These are phyloP conservation scores for Chymomyza amoena DNA, from an alignment of 2,888 invertebrate genomes.

Conservation along the genomic window DNA sequence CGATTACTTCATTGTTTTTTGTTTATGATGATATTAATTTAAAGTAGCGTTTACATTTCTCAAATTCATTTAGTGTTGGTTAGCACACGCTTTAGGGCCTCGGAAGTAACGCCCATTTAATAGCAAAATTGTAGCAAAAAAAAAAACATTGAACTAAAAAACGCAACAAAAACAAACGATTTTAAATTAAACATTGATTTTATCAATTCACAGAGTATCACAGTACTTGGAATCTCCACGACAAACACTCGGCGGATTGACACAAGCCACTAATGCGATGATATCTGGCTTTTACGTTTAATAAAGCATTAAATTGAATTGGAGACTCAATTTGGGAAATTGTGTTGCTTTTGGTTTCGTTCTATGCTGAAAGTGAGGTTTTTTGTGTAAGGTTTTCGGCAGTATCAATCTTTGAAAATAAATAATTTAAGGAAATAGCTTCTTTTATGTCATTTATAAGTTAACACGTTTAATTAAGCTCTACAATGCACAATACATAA, in stretches of 20 bases:
- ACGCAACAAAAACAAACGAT: background rate
- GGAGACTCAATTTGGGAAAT: background rate
- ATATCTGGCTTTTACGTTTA: background rate
- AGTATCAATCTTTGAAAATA: no score
- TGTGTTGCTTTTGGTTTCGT: no score
- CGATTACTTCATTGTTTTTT: background rate
- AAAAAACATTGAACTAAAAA: background rate
- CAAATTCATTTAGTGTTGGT: constrained; percentile 57
- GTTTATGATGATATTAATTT: constrained; percentile 4
- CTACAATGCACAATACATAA: no score
- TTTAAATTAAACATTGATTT: background rate
- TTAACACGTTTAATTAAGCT: no score
- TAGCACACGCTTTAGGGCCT: background rate
- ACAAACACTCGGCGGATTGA: background rate
- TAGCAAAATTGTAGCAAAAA: background rate
- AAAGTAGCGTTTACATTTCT: constrained; percentile 39
- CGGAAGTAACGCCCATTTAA: background rate
- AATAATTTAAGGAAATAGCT: no score
- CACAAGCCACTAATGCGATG: background rate
- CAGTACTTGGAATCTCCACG: background rate
- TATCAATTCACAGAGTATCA: background rate
- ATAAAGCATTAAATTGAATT: background rate
- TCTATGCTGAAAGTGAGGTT: no score
- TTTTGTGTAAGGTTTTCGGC: no score
- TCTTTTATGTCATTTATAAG: no score